Conservation (phyloP, 2,888 invertebrate genomes). For the Hyposoter dolosus region DNA sequence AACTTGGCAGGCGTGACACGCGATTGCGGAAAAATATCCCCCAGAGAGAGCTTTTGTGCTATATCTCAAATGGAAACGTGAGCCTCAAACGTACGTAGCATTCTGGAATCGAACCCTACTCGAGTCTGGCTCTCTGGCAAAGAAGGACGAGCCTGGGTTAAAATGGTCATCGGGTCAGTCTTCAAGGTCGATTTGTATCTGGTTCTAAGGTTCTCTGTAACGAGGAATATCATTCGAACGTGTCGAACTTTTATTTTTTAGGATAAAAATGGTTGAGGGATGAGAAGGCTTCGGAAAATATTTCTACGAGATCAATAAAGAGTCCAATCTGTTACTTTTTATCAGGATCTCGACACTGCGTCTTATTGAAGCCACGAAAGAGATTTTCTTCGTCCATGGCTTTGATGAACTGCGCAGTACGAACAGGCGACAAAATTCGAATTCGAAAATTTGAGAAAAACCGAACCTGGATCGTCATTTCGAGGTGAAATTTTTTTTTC, state of each 20-base stretch:
- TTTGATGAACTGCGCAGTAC: neutral
- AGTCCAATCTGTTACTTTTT: constrained; percentile 17
- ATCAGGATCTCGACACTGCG: constrained; percentile 11
- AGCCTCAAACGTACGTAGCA: constrained; percentile 31
- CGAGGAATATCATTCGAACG: neutral
- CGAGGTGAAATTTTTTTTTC: neutral
- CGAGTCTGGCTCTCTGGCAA: constrained; percentile 22
- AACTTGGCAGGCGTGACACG: constrained; percentile 59
- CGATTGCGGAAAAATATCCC: constrained; percentile 56
- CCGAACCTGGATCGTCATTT: neutral
- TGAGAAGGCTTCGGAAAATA: constrained; percentile 19
- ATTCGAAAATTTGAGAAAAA: neutral
- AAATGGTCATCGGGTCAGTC: constrained; percentile 50
- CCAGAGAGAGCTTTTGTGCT: constrained; percentile 34
- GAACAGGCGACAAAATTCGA: no score
- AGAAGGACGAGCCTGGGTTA: constrained; percentile 38
- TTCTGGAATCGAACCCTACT: constrained; percentile 31
- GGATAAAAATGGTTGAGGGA: constrained; percentile 11
- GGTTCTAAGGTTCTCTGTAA: constrained; percentile 1
- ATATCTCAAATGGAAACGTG: constrained; percentile 15
- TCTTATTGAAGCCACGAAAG: neutral
- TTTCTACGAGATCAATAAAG: constrained; percentile 15
- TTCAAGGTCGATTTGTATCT: constrained; percentile 52
- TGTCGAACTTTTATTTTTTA: constrained; percentile 7
- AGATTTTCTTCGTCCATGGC: neutral